Evolutionary conservation across 2,113 vertebrate species (phyloP), one percentile per base, ranked within the genome.

Genomic region (Myiopsitta monachus): DNA sequence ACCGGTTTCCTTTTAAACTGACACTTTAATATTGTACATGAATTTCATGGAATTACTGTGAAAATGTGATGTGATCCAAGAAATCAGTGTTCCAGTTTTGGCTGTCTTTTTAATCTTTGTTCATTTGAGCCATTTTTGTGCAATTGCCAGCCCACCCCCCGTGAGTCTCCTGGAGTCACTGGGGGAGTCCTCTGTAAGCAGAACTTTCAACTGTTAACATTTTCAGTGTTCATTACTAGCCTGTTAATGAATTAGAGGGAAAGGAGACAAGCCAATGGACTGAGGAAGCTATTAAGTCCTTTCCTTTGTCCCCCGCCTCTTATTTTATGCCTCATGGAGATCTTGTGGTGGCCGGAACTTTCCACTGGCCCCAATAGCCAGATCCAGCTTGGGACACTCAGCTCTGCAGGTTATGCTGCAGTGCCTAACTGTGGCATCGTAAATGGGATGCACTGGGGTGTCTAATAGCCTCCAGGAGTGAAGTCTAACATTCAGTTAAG

Each of bases 1-100:
- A 97, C 97, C 28, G 72, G 97, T 98, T 98, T 98, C 96, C 95
- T 97, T 97, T 97, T 93, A 97, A 97, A 94, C 92, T 98, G 98
- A 98, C 98, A 97, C 94, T 95, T 97, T 98, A 97, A 98, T 97
- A 97, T 97, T 72, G 96, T 94, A 97, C 96, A 90, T 95, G 95
- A 96, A 95, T 98, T 97, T 97, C 96, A 87, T 54, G 96, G 95
- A 97, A 98, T 97, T 97, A 98, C 91, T 8, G 26, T 93, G 93
- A 92, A 97, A 97, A 93, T 93, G 83, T 72, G 84, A 94, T 94
- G 92, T 94, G 96, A 96, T 98, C 92, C 82, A 91, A 91, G 83
- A 96, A 97, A 95, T 96, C 91, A 75, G 43, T 3, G 0, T 83
- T 97, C 92, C 63, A 87, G 61, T 96, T 96, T 94, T 85, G 68